Evolutionary conservation across 2,113 vertebrate genomes (phyloP), one percentile per base, ranked within the genome.

Genomic region (Pomatorhinus ruficollis): DNA sequence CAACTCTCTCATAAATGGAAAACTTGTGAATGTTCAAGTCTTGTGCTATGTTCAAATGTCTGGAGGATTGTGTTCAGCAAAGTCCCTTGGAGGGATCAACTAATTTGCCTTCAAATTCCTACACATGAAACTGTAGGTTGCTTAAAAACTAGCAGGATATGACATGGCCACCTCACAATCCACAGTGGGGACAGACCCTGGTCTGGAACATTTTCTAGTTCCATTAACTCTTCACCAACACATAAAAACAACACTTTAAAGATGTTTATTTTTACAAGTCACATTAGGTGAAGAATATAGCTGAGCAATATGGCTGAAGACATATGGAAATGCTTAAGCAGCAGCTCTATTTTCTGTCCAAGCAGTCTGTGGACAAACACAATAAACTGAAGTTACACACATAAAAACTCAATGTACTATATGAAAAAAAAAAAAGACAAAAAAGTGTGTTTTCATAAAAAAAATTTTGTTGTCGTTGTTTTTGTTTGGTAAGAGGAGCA

Each of bases 261-360:
- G 28, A 63, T 70, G 49, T 66, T 83, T 63, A 64, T 74, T 96
- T 88, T 95, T 44, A 77, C 52, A 72, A 97, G 86, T 70, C 78
- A 59, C 69, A 78, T 92, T 88, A 93, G 68, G 79, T 89, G 52
- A 93, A 83, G 59, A 70, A 60, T 71, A 88, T 6, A 74, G 83
- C 27, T 76, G 74, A 94, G 86, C 72, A 87, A 71, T 79, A 89
- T 66, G 45, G 91, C 80, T 83, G 64, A 93, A 50, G 44, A 86
- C 95, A 96, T 93, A 78, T 90, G 95, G 93, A 88, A 96, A 75
- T 37, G 47, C 63, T 96, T 96, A 96, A 87, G 85, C 65, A 88
- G 59, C 92, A 80, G 85, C 72, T 95, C 75, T 64, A 45, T 93
- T 93, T 95, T 86, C 75, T 54, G 39, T 81, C 88, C 92, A 86